A percentile compares a stretch with the other conserved stretches of the same genome.
These are phyloP conservation scores for Sebastes steindachneri DNA, from an alignment of 2,797 vertebrate genomes.

Conservation along the genomic window DNA sequence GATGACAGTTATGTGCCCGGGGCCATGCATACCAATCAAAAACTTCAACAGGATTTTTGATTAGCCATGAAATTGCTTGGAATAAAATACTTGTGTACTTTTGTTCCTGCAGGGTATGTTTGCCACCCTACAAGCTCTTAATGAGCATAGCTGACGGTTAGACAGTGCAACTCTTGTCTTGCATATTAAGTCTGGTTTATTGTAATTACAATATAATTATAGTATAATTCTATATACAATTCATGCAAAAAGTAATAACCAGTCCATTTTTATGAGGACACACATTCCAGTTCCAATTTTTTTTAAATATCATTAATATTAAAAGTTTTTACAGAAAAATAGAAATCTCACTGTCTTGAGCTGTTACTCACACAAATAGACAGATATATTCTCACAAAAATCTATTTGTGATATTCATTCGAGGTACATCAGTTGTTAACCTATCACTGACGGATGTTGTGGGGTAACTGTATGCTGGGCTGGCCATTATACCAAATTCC, in stretches of 20 bases:
- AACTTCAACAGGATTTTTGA: neutral
- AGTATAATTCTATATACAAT: constrained; percentile 38
- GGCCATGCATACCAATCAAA: constrained; percentile 8
- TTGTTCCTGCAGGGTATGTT: neutral
- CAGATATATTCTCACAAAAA: neutral
- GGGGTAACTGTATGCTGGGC: neutral
- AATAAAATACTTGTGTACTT: neutral
- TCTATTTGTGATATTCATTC: neutral
- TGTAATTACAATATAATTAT: constrained; percentile 22
- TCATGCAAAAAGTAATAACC: constrained; percentile 13
- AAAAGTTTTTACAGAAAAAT: constrained; percentile 10
- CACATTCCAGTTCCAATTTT: neutral
- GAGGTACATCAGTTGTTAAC: constrained; percentile 25
- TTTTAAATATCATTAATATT: constrained; percentile 21
- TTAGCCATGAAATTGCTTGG: neutral
- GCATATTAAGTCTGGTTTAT: constrained; percentile 29
- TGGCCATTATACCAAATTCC: neutral
- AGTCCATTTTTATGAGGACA: neutral
- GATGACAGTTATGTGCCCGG: neutral
- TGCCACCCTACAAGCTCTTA: neutral
- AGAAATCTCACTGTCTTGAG: neutral
- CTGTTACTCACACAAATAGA: constrained; percentile 5
- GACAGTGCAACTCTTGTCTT: neutral
- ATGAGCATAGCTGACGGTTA: neutral
- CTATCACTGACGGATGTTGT: neutral